Conservation (phyloP, 2,113 vertebrate species). For the Sorex araneus region DNA sequence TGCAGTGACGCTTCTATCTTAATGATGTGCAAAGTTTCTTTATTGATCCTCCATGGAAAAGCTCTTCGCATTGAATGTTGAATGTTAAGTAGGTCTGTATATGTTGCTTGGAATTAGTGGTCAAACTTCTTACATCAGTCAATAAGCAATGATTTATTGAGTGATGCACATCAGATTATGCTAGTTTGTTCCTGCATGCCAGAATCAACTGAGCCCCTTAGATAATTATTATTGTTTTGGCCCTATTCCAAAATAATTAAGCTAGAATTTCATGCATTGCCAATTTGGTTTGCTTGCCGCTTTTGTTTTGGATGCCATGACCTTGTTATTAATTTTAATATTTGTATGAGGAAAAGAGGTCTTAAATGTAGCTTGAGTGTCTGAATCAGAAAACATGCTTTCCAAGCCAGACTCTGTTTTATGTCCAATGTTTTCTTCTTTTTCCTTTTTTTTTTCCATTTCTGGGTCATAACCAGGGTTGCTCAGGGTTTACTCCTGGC, state of each 20-base stretch:
- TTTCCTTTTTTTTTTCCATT: no score
- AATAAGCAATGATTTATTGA: not conserved
- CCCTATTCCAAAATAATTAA: not conserved
- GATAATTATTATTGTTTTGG: not conserved
- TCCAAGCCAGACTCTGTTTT: not conserved
- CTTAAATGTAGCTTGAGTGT: not conserved
- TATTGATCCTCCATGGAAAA: not conserved
- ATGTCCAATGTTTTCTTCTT: not conserved
- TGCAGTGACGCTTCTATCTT: slow-evolving; percentile 1
- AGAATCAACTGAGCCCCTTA: not conserved
- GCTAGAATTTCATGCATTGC: not conserved
- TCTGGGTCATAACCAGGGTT: no score
- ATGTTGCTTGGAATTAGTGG: slow-evolving; percentile 17
- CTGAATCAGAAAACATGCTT: not conserved
- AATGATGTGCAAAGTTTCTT: not conserved
- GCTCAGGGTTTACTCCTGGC: no score
- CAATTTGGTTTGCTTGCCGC: not conserved
- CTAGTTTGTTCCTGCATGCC: not conserved
- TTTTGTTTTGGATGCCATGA: not conserved
- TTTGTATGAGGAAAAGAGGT: not conserved
- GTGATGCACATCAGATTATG: not conserved
- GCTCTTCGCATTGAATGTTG: not conserved
- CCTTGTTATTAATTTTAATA: not conserved
- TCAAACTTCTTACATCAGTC: not conserved
- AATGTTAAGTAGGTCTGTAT: not conserved